Base-by-base conservation (phyloP, 2,797 vertebrate species). In the Danio aesculapii region DNA sequence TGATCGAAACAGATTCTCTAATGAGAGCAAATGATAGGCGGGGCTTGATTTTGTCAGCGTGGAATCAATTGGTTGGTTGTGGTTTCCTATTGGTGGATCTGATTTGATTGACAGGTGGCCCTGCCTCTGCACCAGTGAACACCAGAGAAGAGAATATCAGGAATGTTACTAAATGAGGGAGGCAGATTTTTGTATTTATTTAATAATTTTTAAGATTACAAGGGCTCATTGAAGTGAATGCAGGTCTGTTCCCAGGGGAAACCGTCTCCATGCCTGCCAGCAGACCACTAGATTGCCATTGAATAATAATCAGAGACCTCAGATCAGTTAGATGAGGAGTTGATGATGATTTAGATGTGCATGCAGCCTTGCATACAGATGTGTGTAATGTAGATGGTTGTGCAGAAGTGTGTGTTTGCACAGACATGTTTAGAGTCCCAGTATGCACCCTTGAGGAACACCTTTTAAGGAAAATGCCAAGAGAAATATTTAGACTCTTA, bases 271-370 rank as follows among this genome's bases (percentile, higher is more conserved):
- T 77, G 81, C 67, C 75, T 71, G 71, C 81, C 66, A 50, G 80
- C 78, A 85, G 90, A 92, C 90, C 85, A 79, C 72, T 50, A 91
- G 90, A 93, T 92, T 90, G 83, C 89, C 85, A 84, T 87, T 88
- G 84, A 14, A 30, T 30, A 30, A 12, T 58, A 75, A n/a, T 46
- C 59, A 5, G 44, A 30, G 84, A 70, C 61, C 84, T 47, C 44
- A 84, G 84, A 90, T 92, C 86, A 74, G 81, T 84, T 59, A 41
- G 47, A 61, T 69, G 21, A 55, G 85, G 77, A 63, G 83, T 87
- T 85, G 75, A 63, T 17, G 52, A 47, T 44, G 53, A n/a, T 39
- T 2, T n/a, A 74, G 17, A 49, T 30, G 30, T 30, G 30, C 17
- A 59, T 50, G 16, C 11, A 19, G 16, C n/a, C 7, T 5, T 30